These are phyloP conservation scores for Tiphia femorata DNA, from an alignment of 2,888 invertebrate genomes.

Conservation along the genomic window DNA sequence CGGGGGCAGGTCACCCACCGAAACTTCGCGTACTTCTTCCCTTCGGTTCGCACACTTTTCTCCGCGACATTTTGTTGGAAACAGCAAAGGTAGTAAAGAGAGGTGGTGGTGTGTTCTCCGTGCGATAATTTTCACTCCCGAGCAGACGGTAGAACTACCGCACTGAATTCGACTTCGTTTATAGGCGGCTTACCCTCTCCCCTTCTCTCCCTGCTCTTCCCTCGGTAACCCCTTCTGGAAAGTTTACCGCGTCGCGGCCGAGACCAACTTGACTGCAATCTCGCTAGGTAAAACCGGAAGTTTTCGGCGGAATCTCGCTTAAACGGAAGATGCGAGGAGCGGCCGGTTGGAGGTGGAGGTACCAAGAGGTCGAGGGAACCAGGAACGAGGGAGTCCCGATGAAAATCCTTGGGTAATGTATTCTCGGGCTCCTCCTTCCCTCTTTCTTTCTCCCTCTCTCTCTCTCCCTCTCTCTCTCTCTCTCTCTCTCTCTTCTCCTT, in stretches of 20 bases:
- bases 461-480: background rate
- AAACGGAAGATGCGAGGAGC: constrained; percentile 18
- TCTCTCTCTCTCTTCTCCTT: constrained; percentile 8
- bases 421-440: constrained; percentile 17
- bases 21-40: no score
- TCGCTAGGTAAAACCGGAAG: constrained; percentile 27
- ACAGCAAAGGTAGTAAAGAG: no score
- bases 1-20: no score
- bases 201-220: constrained; percentile 17
- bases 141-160: background rate
- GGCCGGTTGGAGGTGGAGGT: no score
- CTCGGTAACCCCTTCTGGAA: constrained; percentile 26
- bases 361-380: no score
- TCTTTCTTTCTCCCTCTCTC: background rate
- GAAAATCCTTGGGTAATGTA: constrained; percentile 51
- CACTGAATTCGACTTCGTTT: constrained; percentile 36
- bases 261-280: constrained; percentile 24
- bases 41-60: no score
- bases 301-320: constrained; percentile 30
- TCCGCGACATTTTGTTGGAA: no score
- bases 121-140: no score
- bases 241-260: constrained; percentile 25
- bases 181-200: constrained; percentile 28
- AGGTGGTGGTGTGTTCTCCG: no score
- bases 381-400: constrained; percentile 37